Evolutionary conservation across 1,140 invertebrate species (phyloP).

Genomic region (Geopemphigus sp.): DNA sequence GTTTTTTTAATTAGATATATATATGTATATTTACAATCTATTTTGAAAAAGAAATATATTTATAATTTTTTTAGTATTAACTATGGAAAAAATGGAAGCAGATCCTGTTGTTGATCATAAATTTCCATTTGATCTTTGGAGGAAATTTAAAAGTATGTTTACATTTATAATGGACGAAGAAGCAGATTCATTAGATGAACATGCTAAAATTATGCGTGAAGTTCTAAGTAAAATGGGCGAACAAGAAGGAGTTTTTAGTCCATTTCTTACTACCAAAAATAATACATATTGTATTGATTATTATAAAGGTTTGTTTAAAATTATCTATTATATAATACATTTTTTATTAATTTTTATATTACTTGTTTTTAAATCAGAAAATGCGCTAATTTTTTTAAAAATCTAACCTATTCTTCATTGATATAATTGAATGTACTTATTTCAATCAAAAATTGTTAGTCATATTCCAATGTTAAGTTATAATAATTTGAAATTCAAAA

Average conservation of each 20-base stretch:
- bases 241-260: constrained; percentile 45
- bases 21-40: no score
- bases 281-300: constrained; percentile 24
- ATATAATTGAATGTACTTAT: no score
- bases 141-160: constrained; percentile 47
- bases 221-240: constrained; percentile 45
- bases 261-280: constrained; percentile 18
- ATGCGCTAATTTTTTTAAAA: no score
- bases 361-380: no score
- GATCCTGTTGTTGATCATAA: constrained; percentile 20
- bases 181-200: constrained; percentile 42
- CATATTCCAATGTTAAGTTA: no score
- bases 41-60: background rate
- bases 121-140: constrained; percentile 39
- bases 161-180: constrained; percentile 46
- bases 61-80: background rate
- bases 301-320: constrained; percentile 35
- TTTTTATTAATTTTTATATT: background rate
- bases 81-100: constrained; percentile 35
- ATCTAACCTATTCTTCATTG: no score
- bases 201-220: constrained; percentile 47
- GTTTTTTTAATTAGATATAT: no score
- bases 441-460: no score
- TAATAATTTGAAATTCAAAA: no score
- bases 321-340: background rate